Conservation (phyloP, 2,888 invertebrate species). For the Salpingus planirostris region DNA sequence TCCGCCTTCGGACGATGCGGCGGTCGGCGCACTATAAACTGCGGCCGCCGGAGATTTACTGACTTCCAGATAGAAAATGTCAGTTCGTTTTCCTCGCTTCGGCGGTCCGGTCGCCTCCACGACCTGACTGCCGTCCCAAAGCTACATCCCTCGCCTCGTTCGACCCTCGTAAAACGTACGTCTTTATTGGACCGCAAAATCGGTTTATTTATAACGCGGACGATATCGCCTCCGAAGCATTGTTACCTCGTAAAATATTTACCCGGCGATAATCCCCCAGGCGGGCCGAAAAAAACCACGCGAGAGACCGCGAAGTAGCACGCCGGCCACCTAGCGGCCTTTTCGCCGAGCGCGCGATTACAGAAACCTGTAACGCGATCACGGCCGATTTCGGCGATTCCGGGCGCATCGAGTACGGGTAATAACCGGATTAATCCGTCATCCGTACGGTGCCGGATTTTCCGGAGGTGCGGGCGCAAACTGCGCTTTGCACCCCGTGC, state of each 20-base stretch:
- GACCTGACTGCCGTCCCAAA: constrained; percentile 11
- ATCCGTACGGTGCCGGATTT: not conserved
- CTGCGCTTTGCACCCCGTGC: too few species aligned
- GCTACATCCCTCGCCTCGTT: constrained; percentile 10
- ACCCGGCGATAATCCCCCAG: constrained; percentile 15
- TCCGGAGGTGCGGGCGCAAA: not conserved
- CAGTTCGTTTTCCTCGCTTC: constrained; percentile 25
- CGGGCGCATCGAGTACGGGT: too few species aligned
- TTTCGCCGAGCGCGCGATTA: too few species aligned
- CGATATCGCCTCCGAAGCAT: constrained; percentile 10
- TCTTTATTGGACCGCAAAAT: constrained; percentile 14
- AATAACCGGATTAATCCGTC: constrained; percentile 7
- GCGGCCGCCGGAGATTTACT: constrained; percentile 30
- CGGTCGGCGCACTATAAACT: too few species aligned
- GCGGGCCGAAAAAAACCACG: too few species aligned
- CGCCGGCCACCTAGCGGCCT: too few species aligned
- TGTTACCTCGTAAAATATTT: constrained; percentile 17
- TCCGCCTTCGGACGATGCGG: too few species aligned
- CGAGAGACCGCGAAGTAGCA: too few species aligned
- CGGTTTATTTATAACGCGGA: constrained; percentile 14
- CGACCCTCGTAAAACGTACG: constrained; percentile 15
- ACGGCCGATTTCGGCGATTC: too few species aligned
- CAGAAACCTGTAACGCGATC: too few species aligned
- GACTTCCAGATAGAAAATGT: constrained; percentile 33
- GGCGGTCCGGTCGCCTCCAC: constrained; percentile 11